Evolutionary conservation across 1,140 invertebrate species (phyloP).

Genomic region (Melipona quadrifasciata): DNA sequence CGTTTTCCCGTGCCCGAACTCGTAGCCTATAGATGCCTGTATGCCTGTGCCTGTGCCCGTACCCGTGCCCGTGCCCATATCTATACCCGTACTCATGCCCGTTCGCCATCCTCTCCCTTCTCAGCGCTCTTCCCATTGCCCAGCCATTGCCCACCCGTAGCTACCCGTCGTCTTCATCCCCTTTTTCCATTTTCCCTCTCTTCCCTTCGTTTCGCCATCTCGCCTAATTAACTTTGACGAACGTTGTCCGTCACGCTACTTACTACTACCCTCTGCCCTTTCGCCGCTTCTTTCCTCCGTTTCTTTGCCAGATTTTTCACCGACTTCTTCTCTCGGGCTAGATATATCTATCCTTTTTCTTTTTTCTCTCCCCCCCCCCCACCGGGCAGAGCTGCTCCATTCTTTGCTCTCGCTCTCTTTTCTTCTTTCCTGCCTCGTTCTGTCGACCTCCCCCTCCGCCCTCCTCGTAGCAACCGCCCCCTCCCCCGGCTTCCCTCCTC

Average conservation of each 20-base stretch:
- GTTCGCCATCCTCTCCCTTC: background rate
- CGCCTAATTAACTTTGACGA: too few relatives aligned
- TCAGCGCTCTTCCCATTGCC: background rate
- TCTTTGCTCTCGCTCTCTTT: conserved; percentile 33
- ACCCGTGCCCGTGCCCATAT: background rate
- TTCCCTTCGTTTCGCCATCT: too few relatives aligned
- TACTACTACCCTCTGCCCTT: background rate
- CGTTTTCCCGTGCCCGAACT: too few relatives aligned
- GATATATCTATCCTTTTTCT: background rate
- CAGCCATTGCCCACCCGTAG: background rate
- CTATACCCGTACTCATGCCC: too few relatives aligned
- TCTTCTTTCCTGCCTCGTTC: background rate
- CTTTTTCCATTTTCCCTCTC: background rate
- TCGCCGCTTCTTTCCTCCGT: too few relatives aligned
- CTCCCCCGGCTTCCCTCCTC: background rate
- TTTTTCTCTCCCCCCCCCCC: background rate
- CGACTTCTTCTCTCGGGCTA: too few relatives aligned
- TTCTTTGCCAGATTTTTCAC: background rate
- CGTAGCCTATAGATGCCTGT: too few relatives aligned
- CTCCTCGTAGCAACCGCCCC: background rate
- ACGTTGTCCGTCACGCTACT: too few relatives aligned
- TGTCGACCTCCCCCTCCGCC: conserved; percentile 24
- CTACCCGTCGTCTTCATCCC: background rate
- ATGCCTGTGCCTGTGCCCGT: background rate
- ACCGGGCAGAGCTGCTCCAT: background rate